Percentiles rank a stretch among this genome's conserved stretches.
Evolutionary conservation across 2,888 invertebrate species (phyloP).

Genomic region (Papilio elwesi): DNA sequence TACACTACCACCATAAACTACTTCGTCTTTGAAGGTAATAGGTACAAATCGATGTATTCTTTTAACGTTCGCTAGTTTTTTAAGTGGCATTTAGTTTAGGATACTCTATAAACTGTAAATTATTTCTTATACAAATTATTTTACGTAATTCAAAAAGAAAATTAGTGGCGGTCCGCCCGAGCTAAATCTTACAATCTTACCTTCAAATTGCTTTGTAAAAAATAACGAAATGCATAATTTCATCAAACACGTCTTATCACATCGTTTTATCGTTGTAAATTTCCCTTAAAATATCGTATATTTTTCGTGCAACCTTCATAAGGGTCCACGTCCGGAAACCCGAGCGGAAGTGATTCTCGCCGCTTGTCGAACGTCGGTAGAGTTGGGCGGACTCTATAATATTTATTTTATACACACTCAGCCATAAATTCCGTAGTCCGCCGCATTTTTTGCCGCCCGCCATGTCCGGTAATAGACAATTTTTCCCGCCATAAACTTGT

Average conservation of each 20-base stretch:
- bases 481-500: slow-evolving; percentile 37
- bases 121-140: neutral
- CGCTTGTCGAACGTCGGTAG: slow-evolving; percentile 35
- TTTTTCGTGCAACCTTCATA: slow-evolving; percentile 27
- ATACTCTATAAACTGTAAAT: too few species aligned
- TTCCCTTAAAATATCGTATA: slow-evolving; percentile 28
- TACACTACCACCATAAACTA: slow-evolving; percentile 28
- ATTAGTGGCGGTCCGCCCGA: too few species aligned
- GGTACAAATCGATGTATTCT: slow-evolving; percentile 1
- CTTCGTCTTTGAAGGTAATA: slow-evolving; percentile 22
- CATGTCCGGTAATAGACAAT: slow-evolving; percentile 37
- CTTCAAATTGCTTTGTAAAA: neutral
- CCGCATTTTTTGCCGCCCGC: slow-evolving; percentile 28
- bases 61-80: neutral
- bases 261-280: slow-evolving; percentile 15
- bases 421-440: slow-evolving; percentile 33
- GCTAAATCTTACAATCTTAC: neutral
- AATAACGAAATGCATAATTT: slow-evolving; percentile 3
- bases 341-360: slow-evolving; percentile 38
- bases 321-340: slow-evolving; percentile 29
- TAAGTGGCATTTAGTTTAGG: too few species aligned
- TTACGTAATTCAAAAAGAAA: neutral
- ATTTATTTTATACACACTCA: slow-evolving; percentile 40
- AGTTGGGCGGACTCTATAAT: slow-evolving; percentile 32
- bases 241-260: slow-evolving; percentile 8